Percentiles rank a stretch among this genome's conserved stretches.
Conservation (phyloP, 2,888 invertebrate species). For the Phymatocera aterrima region DNA sequence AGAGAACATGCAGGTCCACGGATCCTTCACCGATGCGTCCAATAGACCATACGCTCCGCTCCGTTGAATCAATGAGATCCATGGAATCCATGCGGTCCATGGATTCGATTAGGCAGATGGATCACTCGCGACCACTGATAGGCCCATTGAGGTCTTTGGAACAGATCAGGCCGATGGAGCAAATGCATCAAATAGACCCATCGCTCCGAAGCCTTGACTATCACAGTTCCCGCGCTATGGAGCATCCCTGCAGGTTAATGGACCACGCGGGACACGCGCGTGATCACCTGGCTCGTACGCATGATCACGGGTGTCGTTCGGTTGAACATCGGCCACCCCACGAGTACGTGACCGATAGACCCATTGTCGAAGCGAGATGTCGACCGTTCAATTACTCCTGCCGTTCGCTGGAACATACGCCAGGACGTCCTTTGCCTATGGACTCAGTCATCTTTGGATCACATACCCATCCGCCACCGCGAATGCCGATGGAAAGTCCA, state of each 20-base stretch:
- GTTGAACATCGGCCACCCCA: constrained; percentile 66
- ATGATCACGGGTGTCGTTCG: constrained; percentile 70
- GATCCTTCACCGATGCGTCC: constrained; percentile 72
- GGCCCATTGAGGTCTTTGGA: constrained; percentile 53
- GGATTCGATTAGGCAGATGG: constrained; percentile 66
- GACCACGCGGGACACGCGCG: constrained; percentile 67
- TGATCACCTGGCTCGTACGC: constrained; percentile 64
- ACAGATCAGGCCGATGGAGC: constrained; percentile 53
- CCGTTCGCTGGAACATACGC: constrained; percentile 72
- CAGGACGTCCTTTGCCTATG: constrained; percentile 75
- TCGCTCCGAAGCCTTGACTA: constrained; percentile 59
- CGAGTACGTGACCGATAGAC: constrained; percentile 58
- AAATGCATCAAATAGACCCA: constrained; percentile 54
- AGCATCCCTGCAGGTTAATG: constrained; percentile 69
- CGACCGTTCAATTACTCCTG: constrained; percentile 68
- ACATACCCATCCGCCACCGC: constrained; percentile 77
- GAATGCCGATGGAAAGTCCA: constrained; percentile 75
- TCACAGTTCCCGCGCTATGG: constrained; percentile 64
- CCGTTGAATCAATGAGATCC: constrained; percentile 70
- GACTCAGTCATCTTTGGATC: constrained; percentile 75
- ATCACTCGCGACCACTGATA: constrained; percentile 49
- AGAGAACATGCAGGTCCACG: constrained; percentile 69
- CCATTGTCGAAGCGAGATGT: constrained; percentile 61
- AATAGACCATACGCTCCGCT: constrained; percentile 68
- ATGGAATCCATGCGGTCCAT: constrained; percentile 72